phyloP scores from a whole-genome alignment of 2,888 invertebrate species.

The Lasioglossum pauxillum region DNA sequence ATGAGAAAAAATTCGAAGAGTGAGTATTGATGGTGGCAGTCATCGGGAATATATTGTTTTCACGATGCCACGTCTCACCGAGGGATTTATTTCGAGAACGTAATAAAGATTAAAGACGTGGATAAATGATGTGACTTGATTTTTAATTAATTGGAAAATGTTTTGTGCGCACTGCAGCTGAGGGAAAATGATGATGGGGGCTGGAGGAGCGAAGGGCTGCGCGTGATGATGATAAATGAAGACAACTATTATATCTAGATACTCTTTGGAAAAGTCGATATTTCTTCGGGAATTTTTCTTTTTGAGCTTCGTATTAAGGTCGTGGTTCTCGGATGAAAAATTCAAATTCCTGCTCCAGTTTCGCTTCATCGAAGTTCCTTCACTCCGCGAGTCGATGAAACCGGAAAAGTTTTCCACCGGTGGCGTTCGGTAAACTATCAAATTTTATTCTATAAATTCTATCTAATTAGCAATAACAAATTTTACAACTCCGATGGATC shows the following conservation, averaged over 20 bases:
- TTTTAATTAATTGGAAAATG: slow-evolving; percentile 49
- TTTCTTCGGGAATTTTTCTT: slow-evolving; percentile 32
- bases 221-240: slow-evolving; percentile 49
- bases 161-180: slow-evolving; percentile 25
- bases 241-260: slow-evolving; percentile 36
- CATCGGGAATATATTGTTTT: slow-evolving; percentile 7
- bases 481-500: not conserved
- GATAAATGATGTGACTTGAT: slow-evolving; percentile 37
- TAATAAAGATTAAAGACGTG: slow-evolving; percentile 27
- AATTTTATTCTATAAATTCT: not conserved
- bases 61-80: not conserved
- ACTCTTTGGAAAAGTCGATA: slow-evolving; percentile 16
- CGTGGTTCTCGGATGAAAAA: slow-evolving; percentile 3
- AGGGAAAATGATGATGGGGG: slow-evolving; percentile 11
- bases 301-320: slow-evolving; percentile 28
- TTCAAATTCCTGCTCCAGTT: slow-evolving; percentile 23
- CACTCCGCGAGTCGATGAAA: not conserved
- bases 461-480: not conserved
- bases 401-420: not conserved
- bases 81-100: slow-evolving; percentile 22
- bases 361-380: not conserved
- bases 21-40: not conserved
- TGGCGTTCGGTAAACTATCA: not conserved
- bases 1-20: not conserved
- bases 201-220: slow-evolving; percentile 2